Percentiles rank a stretch among this genome's conserved stretches.
phyloP scores from a whole-genome alignment of 92 coral and sea anemone genomes.

The Muricea muricata region DNA sequence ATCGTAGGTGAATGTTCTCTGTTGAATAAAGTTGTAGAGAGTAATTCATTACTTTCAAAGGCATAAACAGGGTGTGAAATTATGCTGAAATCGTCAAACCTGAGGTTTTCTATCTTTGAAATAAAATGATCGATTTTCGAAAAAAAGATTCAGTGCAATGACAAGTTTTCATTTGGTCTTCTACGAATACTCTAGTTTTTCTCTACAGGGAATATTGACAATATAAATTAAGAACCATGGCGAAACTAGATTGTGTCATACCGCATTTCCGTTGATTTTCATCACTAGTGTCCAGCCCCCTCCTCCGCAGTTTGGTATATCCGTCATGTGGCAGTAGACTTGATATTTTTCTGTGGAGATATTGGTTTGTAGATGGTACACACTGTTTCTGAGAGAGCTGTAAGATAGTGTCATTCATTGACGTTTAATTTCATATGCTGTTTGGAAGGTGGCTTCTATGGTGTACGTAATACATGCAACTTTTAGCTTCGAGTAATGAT shows the following conservation, averaged over 20 bases:
- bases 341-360: background rate
- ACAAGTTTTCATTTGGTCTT: too few species aligned
- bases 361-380: background rate
- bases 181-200: too few species aligned
- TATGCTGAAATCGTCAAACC: too few species aligned
- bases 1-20: conserved; percentile 52
- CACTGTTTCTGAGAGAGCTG: background rate
- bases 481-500: too few species aligned
- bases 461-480: too few species aligned
- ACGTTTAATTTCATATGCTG: too few species aligned
- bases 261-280: background rate
- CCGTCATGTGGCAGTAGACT: conserved; percentile 13
- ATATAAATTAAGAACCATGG: too few species aligned
- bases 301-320: background rate
- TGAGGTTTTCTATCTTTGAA: background rate
- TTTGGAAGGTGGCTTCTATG: too few species aligned
- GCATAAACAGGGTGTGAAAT: too few species aligned
- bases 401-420: background rate
- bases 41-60: background rate
- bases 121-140: too few species aligned
- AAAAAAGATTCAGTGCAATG: too few species aligned
- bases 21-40: background rate
- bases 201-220: too few species aligned
- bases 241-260: background rate
- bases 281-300: conserved; percentile 3